A percentile compares a stretch with the other conserved stretches of the same genome.
Conservation (phyloP, 1,140 invertebrate species). For the Drosophila tani region DNA sequence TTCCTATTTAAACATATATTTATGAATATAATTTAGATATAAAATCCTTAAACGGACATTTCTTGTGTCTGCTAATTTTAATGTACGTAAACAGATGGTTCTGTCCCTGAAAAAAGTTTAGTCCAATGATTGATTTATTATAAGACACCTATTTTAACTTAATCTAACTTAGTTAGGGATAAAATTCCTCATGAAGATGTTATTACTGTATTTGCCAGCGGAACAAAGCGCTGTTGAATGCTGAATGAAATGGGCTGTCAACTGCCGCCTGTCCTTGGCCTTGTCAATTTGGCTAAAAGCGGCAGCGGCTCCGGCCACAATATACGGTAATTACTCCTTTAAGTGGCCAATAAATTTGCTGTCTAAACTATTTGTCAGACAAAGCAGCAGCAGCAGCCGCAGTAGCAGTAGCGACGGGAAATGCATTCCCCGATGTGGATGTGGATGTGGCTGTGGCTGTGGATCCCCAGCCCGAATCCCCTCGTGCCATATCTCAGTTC, state of each 20-base stretch:
- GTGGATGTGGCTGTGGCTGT: slow-evolving; percentile 9
- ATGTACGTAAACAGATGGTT: too few species aligned
- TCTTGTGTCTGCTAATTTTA: too few species aligned
- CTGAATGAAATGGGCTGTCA: slow-evolving; percentile 70
- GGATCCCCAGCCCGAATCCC: slow-evolving; percentile 7
- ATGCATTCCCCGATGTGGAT: slow-evolving; percentile 59
- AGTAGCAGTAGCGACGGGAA: slow-evolving; percentile 58
- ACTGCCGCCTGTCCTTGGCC: slow-evolving; percentile 66
- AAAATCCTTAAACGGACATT: too few species aligned
- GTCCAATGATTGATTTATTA: too few species aligned
- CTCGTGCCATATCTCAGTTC: slow-evolving; percentile 27
- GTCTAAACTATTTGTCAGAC: slow-evolving; percentile 85
- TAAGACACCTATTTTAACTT: not conserved
- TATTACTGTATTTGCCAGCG: slow-evolving; percentile 15
- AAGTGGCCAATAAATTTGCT: slow-evolving; percentile 85
- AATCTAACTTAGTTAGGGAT: not conserved
- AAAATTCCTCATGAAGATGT: not conserved
- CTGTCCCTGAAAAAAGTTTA: too few species aligned
- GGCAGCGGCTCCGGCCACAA: slow-evolving; percentile 45
- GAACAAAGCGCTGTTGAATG: slow-evolving; percentile 27
- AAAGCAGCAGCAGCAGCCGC: slow-evolving; percentile 61
- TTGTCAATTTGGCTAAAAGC: slow-evolving; percentile 72
- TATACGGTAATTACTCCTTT: slow-evolving; percentile 83
- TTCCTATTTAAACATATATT: too few species aligned
- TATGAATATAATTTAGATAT: not conserved